These are phyloP conservation scores for Leucophenga maculata DNA, from an alignment of 2,888 invertebrate genomes.

Conservation along the genomic window DNA sequence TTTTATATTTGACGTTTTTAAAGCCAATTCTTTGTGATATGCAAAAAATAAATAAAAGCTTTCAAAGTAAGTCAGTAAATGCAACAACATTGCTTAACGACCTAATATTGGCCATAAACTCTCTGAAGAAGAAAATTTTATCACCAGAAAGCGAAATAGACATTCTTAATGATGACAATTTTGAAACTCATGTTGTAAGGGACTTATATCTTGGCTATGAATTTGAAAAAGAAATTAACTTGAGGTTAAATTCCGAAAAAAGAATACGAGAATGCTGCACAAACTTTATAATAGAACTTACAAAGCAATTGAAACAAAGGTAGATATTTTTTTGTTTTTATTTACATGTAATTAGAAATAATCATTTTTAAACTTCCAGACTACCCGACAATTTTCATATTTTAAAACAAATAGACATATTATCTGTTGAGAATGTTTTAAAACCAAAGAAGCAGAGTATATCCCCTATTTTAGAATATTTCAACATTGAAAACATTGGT, in stretches of 20 bases:
- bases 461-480: not conserved
- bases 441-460: slow-evolving; percentile 5
- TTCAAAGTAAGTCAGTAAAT: slow-evolving; percentile 13
- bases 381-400: no score
- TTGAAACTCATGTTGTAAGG: slow-evolving; percentile 18
- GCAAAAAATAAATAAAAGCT: slow-evolving; percentile 24
- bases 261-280: not conserved
- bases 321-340: not conserved
- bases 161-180: slow-evolving; percentile 13
- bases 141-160: slow-evolving; percentile 15
- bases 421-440: not conserved
- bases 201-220: slow-evolving; percentile 14
- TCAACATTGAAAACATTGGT: not conserved
- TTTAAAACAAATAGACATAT: not conserved
- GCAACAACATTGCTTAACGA: slow-evolving; percentile 16
- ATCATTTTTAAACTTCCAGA: not conserved
- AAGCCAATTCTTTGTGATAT: slow-evolving; percentile 16
- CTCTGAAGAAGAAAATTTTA: slow-evolving; percentile 27
- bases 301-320: slow-evolving; percentile 4
- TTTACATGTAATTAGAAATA: not conserved
- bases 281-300: not conserved
- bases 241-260: not conserved
- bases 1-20: slow-evolving; percentile 21
- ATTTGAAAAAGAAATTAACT: not conserved
- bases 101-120: slow-evolving; percentile 22